Base-by-base conservation (phyloP, 2,888 invertebrate species). In the Cosmopolites sordidus region DNA sequence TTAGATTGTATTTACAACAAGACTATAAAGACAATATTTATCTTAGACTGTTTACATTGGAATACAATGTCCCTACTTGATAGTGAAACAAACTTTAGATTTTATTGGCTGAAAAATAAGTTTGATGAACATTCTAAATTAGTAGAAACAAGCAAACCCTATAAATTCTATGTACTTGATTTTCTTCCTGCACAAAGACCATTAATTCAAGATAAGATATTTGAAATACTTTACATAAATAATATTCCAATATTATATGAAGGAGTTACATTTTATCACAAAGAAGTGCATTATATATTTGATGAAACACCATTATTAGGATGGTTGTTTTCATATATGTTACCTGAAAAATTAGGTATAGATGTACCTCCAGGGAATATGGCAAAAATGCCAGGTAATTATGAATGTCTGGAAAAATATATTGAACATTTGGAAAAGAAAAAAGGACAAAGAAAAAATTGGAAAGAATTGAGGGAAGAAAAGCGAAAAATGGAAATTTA, bases 261-360 rank as follows among this genome's bases (percentile, higher is more conserved):
- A 73, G 98, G 98, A 0, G 70, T 95, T 30, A 75, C 97, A 48
- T 97, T 98, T 75, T 98, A 89, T 73, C 94, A 97, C 73, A 87
- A 86, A 64, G 78, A 83, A 56, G 83, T 86, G 0, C 83, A 84
- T 62, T 98, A 98, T 59, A 59, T 58, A n/a, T 59, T 60, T 43
- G 92, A 92, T 1, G 74, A 79, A 43, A 92, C 93, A 0, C 95
- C 97, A 0, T 74, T 98, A 6, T 92, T 96, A 1, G 87, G 88
- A 1, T 98, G 97, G 97, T 76, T 98, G 1, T 92, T 87, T 68
- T 82, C 89, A 0, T 93, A 80, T 69, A 95, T 96, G 95, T 68
- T 95, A 6, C 82, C 84, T 1, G 92, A 94, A 74, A 77, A 91
- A 16, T 73, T 91, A 73, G 75, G 76, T 51, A 69, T 68, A 40